Percentiles rank a stretch among this genome's conserved stretches.
Evolutionary conservation across 2,113 vertebrate genomes (phyloP).

Genomic region (Microtus pennsylvanicus): DNA sequence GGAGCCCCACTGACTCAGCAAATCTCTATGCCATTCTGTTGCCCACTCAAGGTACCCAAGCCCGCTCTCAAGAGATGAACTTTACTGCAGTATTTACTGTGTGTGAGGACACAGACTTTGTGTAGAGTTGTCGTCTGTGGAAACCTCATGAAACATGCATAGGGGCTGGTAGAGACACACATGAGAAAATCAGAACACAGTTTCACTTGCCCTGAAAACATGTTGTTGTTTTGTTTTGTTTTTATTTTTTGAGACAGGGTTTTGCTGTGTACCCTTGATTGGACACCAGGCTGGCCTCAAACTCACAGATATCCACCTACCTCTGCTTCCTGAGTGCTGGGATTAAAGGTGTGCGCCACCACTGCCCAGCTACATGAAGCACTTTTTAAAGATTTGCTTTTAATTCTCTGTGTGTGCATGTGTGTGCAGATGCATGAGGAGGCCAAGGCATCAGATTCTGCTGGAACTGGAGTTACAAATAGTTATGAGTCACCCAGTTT

Average conservation of each 20-base stretch:
- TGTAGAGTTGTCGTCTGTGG: neutral
- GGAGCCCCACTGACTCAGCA: neutral
- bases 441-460: neutral
- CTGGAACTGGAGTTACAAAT: neutral
- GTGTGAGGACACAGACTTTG: neutral
- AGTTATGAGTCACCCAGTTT: neutral
- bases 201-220: neutral
- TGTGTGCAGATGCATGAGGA: neutral
- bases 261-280: neutral
- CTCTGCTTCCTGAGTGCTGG: neutral
- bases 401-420: neutral
- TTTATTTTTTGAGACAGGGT: neutral
- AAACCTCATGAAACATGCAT: conserved; percentile 22
- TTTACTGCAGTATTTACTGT: neutral
- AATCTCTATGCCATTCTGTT: neutral
- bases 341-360: neutral
- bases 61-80: neutral
- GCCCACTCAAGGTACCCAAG: neutral
- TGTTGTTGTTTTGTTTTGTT: neutral
- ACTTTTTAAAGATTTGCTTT: neutral
- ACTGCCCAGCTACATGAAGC: neutral
- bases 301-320: neutral
- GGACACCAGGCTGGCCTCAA: neutral
- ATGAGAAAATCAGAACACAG: neutral
- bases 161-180: neutral